Conservation (phyloP, 2,888 invertebrate genomes). For the Nymphalis urticae region DNA sequence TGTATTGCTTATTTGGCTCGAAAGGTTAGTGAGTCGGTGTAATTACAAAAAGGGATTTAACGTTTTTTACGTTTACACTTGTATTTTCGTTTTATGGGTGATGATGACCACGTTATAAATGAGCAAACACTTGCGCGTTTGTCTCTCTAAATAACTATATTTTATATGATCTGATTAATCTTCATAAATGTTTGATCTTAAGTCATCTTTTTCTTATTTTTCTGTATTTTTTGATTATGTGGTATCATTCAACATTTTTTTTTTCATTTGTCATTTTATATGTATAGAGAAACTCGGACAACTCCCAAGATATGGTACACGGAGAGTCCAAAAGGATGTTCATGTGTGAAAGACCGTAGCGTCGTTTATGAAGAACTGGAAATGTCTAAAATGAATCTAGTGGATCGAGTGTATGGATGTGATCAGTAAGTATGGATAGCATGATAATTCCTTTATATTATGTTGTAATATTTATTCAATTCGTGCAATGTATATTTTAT, state of each 20-base stretch:
- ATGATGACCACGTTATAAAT: too few relatives aligned
- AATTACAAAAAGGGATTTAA: too few relatives aligned
- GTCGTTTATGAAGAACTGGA: conserved; percentile 70
- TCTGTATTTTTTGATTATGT: neutral
- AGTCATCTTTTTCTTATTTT: neutral
- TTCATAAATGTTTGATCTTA: too few relatives aligned
- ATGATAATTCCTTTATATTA: neutral
- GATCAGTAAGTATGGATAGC: conserved; percentile 65
- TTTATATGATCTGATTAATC: too few relatives aligned
- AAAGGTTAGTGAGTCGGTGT: too few relatives aligned
- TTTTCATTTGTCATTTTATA: neutral
- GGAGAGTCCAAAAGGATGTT: conserved; percentile 65
- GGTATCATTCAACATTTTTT: neutral
- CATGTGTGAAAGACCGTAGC: conserved; percentile 68
- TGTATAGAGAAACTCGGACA: conserved; percentile 58
- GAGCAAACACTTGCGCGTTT: too few relatives aligned
- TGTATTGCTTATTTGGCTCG: too few relatives aligned
- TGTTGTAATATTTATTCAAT: neutral
- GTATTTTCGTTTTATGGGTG: too few relatives aligned
- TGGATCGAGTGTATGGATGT: conserved; percentile 66
- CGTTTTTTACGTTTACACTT: too few relatives aligned
- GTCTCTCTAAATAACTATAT: too few relatives aligned
- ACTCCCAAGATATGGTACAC: conserved; percentile 67
- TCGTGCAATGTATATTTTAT: too few relatives aligned
- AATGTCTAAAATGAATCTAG: conserved; percentile 66